Evolutionary conservation across 2,113 vertebrate species (phyloP).

Genomic region (Coryphaenoides rupestris): DNA sequence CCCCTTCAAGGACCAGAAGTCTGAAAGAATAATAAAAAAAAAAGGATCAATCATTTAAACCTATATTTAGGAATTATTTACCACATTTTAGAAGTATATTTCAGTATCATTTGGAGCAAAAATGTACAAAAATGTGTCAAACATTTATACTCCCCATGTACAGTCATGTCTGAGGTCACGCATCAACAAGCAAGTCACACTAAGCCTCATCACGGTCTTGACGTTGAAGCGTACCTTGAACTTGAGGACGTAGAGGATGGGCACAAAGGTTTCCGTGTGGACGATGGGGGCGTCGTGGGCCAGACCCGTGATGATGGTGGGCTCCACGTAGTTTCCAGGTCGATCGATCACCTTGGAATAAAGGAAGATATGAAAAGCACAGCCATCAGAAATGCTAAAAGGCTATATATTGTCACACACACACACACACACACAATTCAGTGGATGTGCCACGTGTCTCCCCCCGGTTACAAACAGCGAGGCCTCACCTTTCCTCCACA

Average conservation of each 20-base stretch:
- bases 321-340: conserved; percentile 94
- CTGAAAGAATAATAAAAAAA: not conserved
- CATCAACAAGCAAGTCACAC: too few relatives aligned
- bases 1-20: not conserved
- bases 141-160: too few relatives aligned
- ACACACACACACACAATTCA: not conserved
- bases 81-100: not conserved
- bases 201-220: too few relatives aligned
- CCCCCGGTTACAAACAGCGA: not conserved
- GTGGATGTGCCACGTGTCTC: not conserved
- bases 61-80: not conserved
- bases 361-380: not conserved
- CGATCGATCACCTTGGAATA: conserved; percentile 85
- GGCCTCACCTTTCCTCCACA: conserved; percentile 85
- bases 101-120: too few relatives aligned
- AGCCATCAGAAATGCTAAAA: not conserved
- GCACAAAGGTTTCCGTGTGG: conserved; percentile 94
- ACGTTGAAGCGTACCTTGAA: conserved; percentile 82
- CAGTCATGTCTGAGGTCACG: too few relatives aligned
- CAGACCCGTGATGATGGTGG: conserved; percentile 90
- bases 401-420: not conserved
- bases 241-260: conserved; percentile 92
- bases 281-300: conserved; percentile 83
- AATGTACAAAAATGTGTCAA: too few relatives aligned
- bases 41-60: too few relatives aligned